Evolutionary conservation across 2,113 vertebrate species (phyloP).

Genomic region (Corynorhinus townsendii): DNA sequence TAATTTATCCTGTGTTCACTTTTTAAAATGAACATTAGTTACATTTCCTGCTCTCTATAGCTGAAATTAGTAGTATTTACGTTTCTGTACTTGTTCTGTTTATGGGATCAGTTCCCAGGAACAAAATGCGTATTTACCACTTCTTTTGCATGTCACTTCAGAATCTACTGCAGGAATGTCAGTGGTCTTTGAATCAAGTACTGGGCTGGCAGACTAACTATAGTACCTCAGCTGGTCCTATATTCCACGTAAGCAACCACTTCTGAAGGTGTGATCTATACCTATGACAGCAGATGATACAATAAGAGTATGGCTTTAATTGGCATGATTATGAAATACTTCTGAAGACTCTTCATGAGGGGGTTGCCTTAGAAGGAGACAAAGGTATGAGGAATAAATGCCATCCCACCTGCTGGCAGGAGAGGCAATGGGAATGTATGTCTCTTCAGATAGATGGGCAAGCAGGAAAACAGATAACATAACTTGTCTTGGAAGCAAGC

Average conservation of each 20-base stretch:
- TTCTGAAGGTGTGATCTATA: slow-evolving; percentile 46
- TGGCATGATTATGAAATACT: slow-evolving; percentile 58
- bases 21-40: slow-evolving; percentile 31
- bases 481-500: slow-evolving; percentile 76
- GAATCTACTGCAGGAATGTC: neutral
- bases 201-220: neutral
- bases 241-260: neutral
- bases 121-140: neutral
- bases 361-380: slow-evolving; percentile 1
- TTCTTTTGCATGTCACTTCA: neutral
- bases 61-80: slow-evolving; percentile 28
- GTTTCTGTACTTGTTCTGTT: slow-evolving; percentile 17
- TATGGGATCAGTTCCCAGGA: neutral
- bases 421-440: slow-evolving; percentile 62
- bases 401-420: slow-evolving; percentile 44
- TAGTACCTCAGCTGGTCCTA: neutral
- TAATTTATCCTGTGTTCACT: slow-evolving; percentile 2
- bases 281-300: neutral
- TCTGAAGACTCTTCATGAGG: slow-evolving; percentile 30
- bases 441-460: slow-evolving; percentile 57
- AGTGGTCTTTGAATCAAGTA: slow-evolving; percentile 21
- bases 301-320: slow-evolving; percentile 58
- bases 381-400: slow-evolving; percentile 24
- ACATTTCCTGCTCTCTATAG: neutral
- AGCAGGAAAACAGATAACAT: slow-evolving; percentile 71